phyloP scores from a whole-genome alignment of 2,888 invertebrate species.

The Trilocha varians region DNA sequence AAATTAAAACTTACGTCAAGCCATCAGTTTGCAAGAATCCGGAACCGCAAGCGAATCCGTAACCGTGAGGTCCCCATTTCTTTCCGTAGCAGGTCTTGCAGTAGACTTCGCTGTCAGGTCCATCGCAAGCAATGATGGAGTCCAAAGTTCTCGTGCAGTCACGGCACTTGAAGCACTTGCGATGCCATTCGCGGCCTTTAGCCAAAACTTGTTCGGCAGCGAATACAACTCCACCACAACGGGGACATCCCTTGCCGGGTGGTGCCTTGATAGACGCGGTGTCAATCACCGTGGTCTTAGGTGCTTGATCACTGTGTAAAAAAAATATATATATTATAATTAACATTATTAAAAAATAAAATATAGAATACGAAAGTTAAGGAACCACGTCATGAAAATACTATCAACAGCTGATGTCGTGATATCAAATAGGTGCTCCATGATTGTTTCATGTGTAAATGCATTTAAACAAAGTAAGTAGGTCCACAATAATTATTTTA shows the following conservation, averaged over 20 bases:
- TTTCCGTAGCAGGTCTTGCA: slow-evolving; percentile 98
- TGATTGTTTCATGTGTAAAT: too few relatives aligned
- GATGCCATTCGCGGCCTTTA: slow-evolving; percentile 93
- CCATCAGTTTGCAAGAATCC: slow-evolving; percentile 95
- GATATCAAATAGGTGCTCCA: too few relatives aligned
- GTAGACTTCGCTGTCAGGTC: slow-evolving; percentile 93
- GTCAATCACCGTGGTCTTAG: slow-evolving; percentile 83
- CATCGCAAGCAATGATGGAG: slow-evolving; percentile 96
- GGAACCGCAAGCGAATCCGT: slow-evolving; percentile 95
- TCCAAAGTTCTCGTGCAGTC: slow-evolving; percentile 96
- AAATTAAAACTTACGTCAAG: slow-evolving; percentile 76
- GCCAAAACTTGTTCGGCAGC: slow-evolving; percentile 96
- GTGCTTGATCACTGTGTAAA: slow-evolving; percentile 79
- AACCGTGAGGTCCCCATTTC: slow-evolving; percentile 97
- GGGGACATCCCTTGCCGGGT: slow-evolving; percentile 90
- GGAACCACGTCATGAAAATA: too few relatives aligned
- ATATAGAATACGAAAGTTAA: too few relatives aligned
- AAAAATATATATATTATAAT: neutral
- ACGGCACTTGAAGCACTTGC: slow-evolving; percentile 93
- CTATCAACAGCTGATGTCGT: too few relatives aligned
- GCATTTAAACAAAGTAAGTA: too few relatives aligned
- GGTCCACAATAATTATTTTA: too few relatives aligned
- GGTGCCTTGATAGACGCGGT: slow-evolving; percentile 86
- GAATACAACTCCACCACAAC: slow-evolving; percentile 92
- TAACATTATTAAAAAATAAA: too few relatives aligned